Evolutionary conservation across 2,113 vertebrate species (phyloP).

Genomic region (Calcarius ornatus): DNA sequence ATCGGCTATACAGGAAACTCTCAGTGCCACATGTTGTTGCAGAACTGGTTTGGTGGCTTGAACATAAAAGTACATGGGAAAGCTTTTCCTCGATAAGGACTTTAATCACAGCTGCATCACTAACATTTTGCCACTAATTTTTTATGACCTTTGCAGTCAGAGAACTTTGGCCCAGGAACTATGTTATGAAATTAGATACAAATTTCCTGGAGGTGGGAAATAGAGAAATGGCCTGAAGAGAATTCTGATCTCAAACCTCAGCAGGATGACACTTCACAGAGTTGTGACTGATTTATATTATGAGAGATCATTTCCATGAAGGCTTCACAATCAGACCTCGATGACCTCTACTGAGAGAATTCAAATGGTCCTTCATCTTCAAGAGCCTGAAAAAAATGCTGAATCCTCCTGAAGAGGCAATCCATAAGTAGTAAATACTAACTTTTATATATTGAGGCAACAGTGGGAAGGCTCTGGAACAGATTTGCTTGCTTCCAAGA

Average conservation of each 20-base stretch:
- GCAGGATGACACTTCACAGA: neutral
- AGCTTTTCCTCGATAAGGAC: conserved; percentile 3
- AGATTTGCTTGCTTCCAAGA: neutral
- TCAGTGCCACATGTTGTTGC: neutral
- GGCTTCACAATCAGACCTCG: neutral
- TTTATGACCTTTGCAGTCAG: neutral
- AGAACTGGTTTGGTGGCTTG: conserved; percentile 23
- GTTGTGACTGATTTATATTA: neutral
- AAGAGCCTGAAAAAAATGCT: neutral
- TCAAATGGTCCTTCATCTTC: neutral
- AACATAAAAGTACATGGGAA: conserved; percentile 4
- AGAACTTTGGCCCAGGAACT: neutral
- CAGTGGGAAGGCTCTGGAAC: neutral
- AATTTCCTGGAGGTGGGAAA: neutral
- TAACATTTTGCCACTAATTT: neutral
- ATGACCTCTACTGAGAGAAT: neutral
- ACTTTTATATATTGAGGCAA: neutral
- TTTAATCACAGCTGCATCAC: neutral
- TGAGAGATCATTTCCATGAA: neutral
- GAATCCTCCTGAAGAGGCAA: neutral
- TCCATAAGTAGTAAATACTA: neutral
- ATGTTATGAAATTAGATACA: neutral
- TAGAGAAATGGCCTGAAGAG: neutral
- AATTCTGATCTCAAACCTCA: neutral
- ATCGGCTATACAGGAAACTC: conserved; percentile 3